Evolutionary conservation across 1,140 invertebrate genomes (phyloP), one percentile per base, ranked within the genome.

Genomic region (Arion vulgaris): DNA sequence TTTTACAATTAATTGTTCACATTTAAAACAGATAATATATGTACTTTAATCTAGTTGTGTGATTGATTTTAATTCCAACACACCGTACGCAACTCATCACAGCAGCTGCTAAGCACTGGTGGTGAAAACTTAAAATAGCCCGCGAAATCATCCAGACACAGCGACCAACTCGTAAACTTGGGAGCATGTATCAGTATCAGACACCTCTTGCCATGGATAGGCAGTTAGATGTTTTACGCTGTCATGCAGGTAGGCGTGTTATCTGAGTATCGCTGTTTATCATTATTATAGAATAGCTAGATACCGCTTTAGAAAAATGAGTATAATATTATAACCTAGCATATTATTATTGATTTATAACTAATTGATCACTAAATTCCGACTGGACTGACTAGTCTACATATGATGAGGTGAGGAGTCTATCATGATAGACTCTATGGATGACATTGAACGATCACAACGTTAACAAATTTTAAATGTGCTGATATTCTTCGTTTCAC

Each of bases 121-220:
- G 45, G 53, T 23, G 74, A 45, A 76, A 57, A 7, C 28, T 36
- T 4, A 76, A 76, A 76, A 49, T 36, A 66, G 76, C 76, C 76
- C 76, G 76, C 76, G 76, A 62, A 45, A n/a, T 57, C 15, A 9
- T 9, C 28, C 9, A 19, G 7, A 57, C 53, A 9, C 34, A 38
- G 39, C 26, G 19, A 34, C 57, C 32, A 5, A 23, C 53, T 13
- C 28, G 2, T 13, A 4, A 62, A 68, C 53, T 38, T 34, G 19
- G 2, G 1, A 41, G 26, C 32, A 85, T 85, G 85, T 79, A 85
- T 83, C 85, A 86, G 76, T 62, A 62, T 78, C 68, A 81, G 45
- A 85, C 66, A 85, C 87, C 87, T 49, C 82, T 85, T 78, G 86
- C 83, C 66, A 87, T 88, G 86, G 87, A 88, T 83, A 86, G 84